A percentile compares a stretch with the other conserved stretches of the same genome.
Evolutionary conservation across 1,140 invertebrate genomes (phyloP).

Genomic region (Bombus terrestris): DNA sequence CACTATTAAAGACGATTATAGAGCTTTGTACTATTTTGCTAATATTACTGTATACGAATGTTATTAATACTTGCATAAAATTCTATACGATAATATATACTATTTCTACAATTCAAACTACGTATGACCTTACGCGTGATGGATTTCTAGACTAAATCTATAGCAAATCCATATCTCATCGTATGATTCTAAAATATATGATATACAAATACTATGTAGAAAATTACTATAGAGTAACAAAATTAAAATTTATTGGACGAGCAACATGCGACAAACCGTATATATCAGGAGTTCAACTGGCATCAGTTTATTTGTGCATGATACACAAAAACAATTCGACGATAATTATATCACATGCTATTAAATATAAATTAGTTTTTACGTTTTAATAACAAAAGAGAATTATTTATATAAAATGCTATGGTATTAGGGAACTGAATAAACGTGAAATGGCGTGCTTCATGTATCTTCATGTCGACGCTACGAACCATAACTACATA

Average conservation of each 20-base stretch:
- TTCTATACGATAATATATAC: not conserved
- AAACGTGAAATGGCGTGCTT: conserved; percentile 35
- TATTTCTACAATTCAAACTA: not conserved
- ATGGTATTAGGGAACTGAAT: not conserved
- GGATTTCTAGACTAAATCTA: not conserved
- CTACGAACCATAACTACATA: not conserved
- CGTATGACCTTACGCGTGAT: not conserved
- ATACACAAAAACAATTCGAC: not conserved
- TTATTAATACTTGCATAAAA: not conserved
- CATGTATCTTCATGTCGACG: conserved; percentile 17
- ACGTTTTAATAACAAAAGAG: no score
- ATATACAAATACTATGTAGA: not conserved
- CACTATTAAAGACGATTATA: no score
- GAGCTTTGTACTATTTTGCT: no score
- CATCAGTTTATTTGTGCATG: not conserved
- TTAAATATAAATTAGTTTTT: not conserved
- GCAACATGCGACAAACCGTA: not conserved
- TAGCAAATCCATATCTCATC: not conserved
- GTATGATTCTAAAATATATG: not conserved
- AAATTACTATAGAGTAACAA: conserved; percentile 33
- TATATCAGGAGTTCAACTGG: not conserved
- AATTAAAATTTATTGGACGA: not conserved
- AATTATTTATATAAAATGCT: not conserved
- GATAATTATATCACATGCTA: not conserved
- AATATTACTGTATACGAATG: no score